Conservation (phyloP, 92 coral and sea anemone species). For the Montipora capitata region DNA sequence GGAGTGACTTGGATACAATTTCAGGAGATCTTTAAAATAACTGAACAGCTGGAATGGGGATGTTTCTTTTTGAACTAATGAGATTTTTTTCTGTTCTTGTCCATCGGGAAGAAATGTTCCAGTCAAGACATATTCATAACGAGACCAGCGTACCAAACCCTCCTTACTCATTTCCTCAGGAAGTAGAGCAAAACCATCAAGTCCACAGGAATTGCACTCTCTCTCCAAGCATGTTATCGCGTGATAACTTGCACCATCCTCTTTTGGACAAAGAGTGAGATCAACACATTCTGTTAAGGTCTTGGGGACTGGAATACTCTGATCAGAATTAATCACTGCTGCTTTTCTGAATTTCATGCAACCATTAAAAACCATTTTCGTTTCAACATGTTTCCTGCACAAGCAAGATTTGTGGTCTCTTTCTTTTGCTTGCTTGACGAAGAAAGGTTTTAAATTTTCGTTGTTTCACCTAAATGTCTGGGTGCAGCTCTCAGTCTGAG, state of each 20-base stretch:
- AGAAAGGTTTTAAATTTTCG: conserved; percentile 62
- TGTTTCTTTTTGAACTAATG: conserved; percentile 60
- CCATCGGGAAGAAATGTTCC: conserved; percentile 9
- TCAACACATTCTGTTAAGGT: conserved; percentile 58
- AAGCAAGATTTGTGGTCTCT: conserved; percentile 61
- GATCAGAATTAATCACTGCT: not conserved
- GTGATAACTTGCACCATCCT: conserved; percentile 49
- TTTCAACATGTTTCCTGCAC: conserved; percentile 64
- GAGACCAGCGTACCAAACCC: conserved; percentile 25
- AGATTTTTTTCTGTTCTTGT: conserved; percentile 52
- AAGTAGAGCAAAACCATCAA: conserved; percentile 12
- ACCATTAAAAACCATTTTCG: conserved; percentile 36
- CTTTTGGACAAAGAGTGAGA: conserved; percentile 54
- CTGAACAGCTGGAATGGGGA: conserved; percentile 65
- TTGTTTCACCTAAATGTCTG: conserved; percentile 51
- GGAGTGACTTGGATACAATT: conserved; percentile 60
- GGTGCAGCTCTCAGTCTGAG: conserved; percentile 33
- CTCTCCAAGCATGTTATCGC: conserved; percentile 19
- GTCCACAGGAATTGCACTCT: conserved; percentile 48
- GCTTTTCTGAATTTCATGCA: conserved; percentile 59
- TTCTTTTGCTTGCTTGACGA: conserved; percentile 38
- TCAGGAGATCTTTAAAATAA: conserved; percentile 65
- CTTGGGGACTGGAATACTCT: not conserved
- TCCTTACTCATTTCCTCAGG: conserved; percentile 48
- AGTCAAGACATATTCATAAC: conserved; percentile 39